Percentiles rank a stretch among this genome's conserved stretches.
Conservation (phyloP, 2,888 invertebrate species). For the Apamea anceps region DNA sequence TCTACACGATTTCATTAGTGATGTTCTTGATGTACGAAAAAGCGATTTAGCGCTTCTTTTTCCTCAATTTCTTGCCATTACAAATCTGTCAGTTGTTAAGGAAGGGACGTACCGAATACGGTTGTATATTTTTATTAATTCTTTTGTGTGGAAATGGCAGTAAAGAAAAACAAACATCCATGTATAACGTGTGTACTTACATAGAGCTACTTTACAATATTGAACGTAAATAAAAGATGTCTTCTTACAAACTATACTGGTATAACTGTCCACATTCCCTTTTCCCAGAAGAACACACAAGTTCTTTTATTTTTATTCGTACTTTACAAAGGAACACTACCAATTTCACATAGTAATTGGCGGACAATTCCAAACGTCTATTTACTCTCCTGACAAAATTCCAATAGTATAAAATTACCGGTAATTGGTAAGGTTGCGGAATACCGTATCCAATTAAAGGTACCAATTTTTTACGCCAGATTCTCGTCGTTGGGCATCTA, state of each 20-base stretch:
- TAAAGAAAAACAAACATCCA: slow-evolving; percentile 5
- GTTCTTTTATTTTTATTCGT: slow-evolving; percentile 11
- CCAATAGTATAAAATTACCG: slow-evolving; percentile 62
- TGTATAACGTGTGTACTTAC: background rate
- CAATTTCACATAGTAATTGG: slow-evolving; percentile 50
- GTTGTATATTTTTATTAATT: slow-evolving; percentile 47
- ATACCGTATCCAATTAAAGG: slow-evolving; percentile 85
- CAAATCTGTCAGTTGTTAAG: slow-evolving; percentile 49
- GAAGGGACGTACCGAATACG: slow-evolving; percentile 21
- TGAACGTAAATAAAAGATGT: slow-evolving; percentile 8
- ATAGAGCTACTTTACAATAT: background rate
- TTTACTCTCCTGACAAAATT: slow-evolving; percentile 51
- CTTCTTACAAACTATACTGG: background rate
- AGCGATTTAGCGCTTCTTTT: slow-evolving; percentile 48
- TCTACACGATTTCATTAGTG: slow-evolving; percentile 84
- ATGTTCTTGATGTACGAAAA: slow-evolving; percentile 76
- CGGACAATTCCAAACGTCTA: slow-evolving; percentile 49
- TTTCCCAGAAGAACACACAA: background rate
- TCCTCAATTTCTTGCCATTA: slow-evolving; percentile 57
- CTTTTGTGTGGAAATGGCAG: slow-evolving; percentile 44
- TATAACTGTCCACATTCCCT: background rate
- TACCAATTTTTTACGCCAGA: slow-evolving; percentile 76
- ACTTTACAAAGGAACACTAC: slow-evolving; percentile 27
- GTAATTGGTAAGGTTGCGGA: slow-evolving; percentile 73
- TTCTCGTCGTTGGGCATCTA: slow-evolving; percentile 78